Base-by-base conservation (phyloP, 2,888 invertebrate genomes). In the Synergus gifuensis region DNA sequence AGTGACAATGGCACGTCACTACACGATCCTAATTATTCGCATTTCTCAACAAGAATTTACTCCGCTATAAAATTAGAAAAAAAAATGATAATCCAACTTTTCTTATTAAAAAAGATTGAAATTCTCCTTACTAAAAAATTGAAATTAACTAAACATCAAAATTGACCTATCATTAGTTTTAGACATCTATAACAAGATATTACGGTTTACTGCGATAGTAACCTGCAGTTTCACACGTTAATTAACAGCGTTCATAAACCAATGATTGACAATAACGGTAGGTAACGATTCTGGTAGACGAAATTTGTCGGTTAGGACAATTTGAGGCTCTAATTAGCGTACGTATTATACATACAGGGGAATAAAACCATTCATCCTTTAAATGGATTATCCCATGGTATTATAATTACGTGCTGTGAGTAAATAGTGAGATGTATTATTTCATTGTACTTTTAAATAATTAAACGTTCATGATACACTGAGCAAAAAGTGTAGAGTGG, bases 1-100 rank as follows among this genome's bases (percentile, higher is more conserved):
- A 88, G 85, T 85, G 85, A 83, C 85, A 88, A 87, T 87, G 87
- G 86, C 36, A 36, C 85, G 87, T 82, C 85, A 81, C 77, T 79
- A 79, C 79, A 54, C 7, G 9, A 73, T 73, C 12, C 44, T 67
- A 67, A 67, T 46, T 67, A 67, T 16, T 28, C 44, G 18, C 4
- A 22, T 22, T 22, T 7, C 14, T 44, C 11, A 18, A 5, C 12
- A 2, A 44, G 3, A 66, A n/a, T 66, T 40, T 66, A 11, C 60
- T 4, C 4, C n/a, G 42, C 7, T n/a, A 8, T 12, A 12, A 60
- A 60, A 60, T 22, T 4, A 7, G 5, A 1, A 8, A 4, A 8
- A 54, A n/a, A 54, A 60, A 22, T 60, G n/a, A 66, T n/a, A 42
- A 11, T 36, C 0, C 36, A 36, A 7, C 5, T 36, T 36, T 36